Percentiles rank a stretch among this genome's conserved stretches.
phyloP scores from a whole-genome alignment of 1,140 invertebrate species.

The Hirudo medicinalis region DNA sequence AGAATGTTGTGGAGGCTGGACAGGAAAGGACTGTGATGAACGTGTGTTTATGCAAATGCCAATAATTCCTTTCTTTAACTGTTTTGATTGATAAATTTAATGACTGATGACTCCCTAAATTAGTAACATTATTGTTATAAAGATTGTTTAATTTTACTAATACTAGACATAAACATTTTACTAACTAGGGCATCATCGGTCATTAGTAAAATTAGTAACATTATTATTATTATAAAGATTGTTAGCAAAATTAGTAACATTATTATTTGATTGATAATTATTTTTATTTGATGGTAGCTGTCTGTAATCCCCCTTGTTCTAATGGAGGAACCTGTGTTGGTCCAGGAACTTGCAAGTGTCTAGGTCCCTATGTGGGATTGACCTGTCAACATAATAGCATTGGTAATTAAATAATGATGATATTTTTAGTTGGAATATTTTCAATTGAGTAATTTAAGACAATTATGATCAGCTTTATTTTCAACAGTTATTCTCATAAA shows the following conservation, averaged over 20 bases:
- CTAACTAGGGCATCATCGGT: no score
- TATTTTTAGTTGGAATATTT: no score
- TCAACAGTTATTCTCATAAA: no score
- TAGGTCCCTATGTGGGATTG: conserved; percentile 11
- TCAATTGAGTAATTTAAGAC: no score
- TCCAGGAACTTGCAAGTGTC: conserved; percentile 10
- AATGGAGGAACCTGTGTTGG: conserved; percentile 12
- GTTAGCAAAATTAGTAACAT: background rate
- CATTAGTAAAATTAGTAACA: no score
- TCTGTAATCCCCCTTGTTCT: conserved; percentile 6
- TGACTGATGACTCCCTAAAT: background rate
- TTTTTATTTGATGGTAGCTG: conserved; percentile 1
- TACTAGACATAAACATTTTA: no score
- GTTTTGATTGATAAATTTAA: background rate
- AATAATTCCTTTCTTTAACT: no score
- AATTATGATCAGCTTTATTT: no score
- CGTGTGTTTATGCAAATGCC: background rate
- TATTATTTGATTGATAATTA: background rate
- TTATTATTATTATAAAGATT: background rate
- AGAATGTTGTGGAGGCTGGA: conserved; percentile 2
- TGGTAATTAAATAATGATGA: background rate
- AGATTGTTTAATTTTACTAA: no score
- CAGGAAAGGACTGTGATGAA: background rate
- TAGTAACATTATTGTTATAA: background rate
- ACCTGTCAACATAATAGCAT: conserved; percentile 10